Conservation (phyloP, 2,113 vertebrate species). For the Monarcha castaneiventris region DNA sequence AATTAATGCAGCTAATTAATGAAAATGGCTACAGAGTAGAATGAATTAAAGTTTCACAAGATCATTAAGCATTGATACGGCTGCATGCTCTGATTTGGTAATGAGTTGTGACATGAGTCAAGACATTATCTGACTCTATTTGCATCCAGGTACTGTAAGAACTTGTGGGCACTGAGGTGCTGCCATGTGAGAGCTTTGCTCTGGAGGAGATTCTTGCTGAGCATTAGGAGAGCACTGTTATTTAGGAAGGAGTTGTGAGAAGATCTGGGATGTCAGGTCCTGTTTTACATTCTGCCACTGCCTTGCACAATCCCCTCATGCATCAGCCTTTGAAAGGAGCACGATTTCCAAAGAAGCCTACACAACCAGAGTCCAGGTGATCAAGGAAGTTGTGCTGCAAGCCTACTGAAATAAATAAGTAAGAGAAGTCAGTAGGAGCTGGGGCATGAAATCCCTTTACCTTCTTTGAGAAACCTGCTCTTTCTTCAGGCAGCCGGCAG, state of each 20-base stretch:
- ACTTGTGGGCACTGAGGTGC: background rate
- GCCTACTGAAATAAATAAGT: background rate
- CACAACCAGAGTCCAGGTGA: background rate
- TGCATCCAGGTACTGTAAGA: background rate
- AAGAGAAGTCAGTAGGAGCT: background rate
- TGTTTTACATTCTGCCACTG: background rate
- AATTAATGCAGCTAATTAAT: conserved; percentile 36
- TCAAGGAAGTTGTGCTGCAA: background rate
- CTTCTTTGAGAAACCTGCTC: background rate
- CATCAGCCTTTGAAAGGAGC: background rate
- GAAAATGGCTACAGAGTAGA: background rate
- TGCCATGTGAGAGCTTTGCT: background rate
- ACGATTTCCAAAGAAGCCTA: background rate
- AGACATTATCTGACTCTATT: background rate
- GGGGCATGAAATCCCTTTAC: background rate
- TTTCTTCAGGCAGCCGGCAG: background rate
- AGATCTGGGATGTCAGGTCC: background rate
- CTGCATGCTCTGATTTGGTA: background rate
- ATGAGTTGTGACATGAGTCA: background rate
- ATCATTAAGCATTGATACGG: background rate
- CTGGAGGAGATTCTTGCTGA: background rate
- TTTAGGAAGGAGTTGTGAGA: background rate
- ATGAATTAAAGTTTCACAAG: conserved; percentile 25
- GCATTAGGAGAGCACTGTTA: background rate
- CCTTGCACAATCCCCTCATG: background rate